Evolutionary conservation across 2,888 invertebrate genomes (phyloP).

Genomic region (Trichopria drosophilae): DNA sequence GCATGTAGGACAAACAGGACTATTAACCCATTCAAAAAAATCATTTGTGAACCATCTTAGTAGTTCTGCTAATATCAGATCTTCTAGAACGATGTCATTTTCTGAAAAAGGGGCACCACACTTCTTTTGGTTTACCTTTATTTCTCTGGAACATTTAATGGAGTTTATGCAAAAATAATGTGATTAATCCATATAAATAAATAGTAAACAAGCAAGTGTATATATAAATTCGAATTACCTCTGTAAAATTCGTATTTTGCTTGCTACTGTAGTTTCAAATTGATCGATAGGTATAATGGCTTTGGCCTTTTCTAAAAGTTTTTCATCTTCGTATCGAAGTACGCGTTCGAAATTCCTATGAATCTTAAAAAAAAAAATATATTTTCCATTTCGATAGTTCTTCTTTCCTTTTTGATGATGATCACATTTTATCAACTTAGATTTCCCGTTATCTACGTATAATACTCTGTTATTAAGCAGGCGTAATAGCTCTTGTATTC

Average conservation of each 20-base stretch:
- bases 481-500: too few species aligned
- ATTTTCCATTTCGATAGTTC: too few species aligned
- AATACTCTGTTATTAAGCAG: too few species aligned
- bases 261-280: not conserved
- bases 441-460: too few species aligned
- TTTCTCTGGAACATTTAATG: not conserved
- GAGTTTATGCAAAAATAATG: not conserved
- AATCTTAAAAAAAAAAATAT: too few species aligned
- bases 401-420: too few species aligned
- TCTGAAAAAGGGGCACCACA: too few species aligned
- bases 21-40: slow-evolving; percentile 70
- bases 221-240: too few species aligned
- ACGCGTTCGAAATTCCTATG: not conserved
- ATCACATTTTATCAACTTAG: too few species aligned
- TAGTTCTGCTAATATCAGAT: not conserved
- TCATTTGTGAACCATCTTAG: not conserved
- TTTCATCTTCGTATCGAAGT: not conserved
- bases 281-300: not conserved
- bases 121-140: not conserved
- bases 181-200: too few species aligned
- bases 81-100: not conserved
- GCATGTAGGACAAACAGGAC: slow-evolving; percentile 74
- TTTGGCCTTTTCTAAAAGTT: not conserved
- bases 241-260: not conserved
- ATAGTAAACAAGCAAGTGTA: too few species aligned